Conservation (phyloP, 2,888 invertebrate species). For the Heliconius hortense region DNA sequence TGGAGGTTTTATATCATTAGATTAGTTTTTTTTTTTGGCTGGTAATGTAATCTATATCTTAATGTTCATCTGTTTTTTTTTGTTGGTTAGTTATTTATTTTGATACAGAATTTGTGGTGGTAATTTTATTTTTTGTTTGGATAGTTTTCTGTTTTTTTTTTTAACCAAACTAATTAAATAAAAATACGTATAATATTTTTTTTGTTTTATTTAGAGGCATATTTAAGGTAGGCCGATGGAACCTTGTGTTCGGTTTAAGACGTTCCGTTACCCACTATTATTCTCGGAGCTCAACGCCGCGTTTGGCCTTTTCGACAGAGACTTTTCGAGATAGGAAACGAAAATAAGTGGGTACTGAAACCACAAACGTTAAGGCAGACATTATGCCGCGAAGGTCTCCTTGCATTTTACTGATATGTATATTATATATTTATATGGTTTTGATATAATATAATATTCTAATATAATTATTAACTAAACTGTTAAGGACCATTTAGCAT, state of each 20-base stretch:
- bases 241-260: too few relatives aligned
- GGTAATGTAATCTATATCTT: conserved; percentile 16
- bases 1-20: conserved; percentile 9
- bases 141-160: not conserved
- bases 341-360: not conserved
- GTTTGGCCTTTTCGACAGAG: too few relatives aligned
- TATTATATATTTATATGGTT: not conserved
- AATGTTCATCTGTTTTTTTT: not conserved
- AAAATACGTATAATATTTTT: too few relatives aligned
- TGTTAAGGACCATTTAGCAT: conserved; percentile 32
- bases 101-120: not conserved
- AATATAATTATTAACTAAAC: not conserved
- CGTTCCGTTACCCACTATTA: not conserved
- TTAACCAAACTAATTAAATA: not conserved
- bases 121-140: not conserved
- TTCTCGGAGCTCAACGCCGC: not conserved
- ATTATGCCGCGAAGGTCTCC: too few relatives aligned
- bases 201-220: too few relatives aligned
- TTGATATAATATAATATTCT: not conserved
- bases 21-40: conserved; percentile 5
- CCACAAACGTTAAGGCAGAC: too few relatives aligned
- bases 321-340: too few relatives aligned
- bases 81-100: not conserved
- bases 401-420: too few relatives aligned
- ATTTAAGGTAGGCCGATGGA: too few relatives aligned